phyloP scores from a whole-genome alignment of 2,888 invertebrate genomes.

The Mythimna ferrago region DNA sequence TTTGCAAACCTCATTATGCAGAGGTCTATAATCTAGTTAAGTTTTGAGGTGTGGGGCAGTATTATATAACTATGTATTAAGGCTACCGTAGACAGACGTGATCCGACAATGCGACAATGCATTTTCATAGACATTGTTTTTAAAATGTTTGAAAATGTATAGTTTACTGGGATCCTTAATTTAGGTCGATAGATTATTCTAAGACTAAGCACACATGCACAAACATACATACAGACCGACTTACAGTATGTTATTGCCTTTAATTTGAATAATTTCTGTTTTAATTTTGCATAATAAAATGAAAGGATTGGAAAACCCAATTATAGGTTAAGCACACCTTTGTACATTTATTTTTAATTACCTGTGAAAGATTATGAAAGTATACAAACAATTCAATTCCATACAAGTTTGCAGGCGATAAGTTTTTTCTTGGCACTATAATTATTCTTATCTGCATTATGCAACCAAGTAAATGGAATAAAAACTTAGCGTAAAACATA shows the following conservation, averaged over 20 bases:
- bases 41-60: conserved; percentile 1
- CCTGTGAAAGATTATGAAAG: not conserved
- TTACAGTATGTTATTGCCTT: not conserved
- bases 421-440: conserved; percentile 25
- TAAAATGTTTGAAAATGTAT: too few relatives aligned
- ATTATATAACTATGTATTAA: not conserved
- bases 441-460: conserved; percentile 12
- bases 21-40: conserved; percentile 20
- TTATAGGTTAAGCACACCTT: too few relatives aligned
- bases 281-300: not conserved
- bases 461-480: conserved; percentile 21
- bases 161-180: too few relatives aligned
- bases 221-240: too few relatives aligned
- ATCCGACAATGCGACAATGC: not conserved
- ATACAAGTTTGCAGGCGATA: not conserved
- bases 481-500: conserved; percentile 30
- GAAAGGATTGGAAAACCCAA: too few relatives aligned
- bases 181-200: too few relatives aligned
- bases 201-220: too few relatives aligned
- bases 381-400: not conserved
- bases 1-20: conserved; percentile 44
- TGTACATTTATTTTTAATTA: too few relatives aligned
- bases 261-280: not conserved
- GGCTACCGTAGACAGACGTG: not conserved
- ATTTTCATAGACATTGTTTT: not conserved